Conservation (phyloP, 2,888 invertebrate genomes). For the Leptopilina myrica region DNA sequence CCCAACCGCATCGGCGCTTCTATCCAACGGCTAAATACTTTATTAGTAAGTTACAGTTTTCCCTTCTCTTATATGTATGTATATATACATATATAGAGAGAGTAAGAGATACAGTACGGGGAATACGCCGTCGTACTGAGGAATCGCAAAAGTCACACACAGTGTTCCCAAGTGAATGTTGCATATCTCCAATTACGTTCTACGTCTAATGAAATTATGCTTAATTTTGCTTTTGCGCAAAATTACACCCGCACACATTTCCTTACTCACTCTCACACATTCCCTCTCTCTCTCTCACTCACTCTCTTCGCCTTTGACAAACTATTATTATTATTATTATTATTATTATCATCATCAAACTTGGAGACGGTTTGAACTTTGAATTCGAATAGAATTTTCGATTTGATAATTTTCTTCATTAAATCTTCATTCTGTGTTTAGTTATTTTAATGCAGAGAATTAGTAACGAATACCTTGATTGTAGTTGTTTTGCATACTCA, state of each 20-base stretch:
- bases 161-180: slow-evolving; percentile 45
- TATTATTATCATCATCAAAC: not conserved
- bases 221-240: slow-evolving; percentile 31
- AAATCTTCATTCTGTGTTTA: too few relatives aligned
- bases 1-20: slow-evolving; percentile 59
- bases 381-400: not conserved
- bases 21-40: slow-evolving; percentile 70
- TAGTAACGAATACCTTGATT: not conserved
- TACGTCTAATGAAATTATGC: slow-evolving; percentile 32
- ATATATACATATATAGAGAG: too few relatives aligned
- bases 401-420: too few relatives aligned
- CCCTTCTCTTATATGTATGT: slow-evolving; percentile 44
- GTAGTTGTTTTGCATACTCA: not conserved
- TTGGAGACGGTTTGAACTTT: not conserved
- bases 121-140: slow-evolving; percentile 43
- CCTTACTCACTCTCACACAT: not conserved
- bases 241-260: not conserved
- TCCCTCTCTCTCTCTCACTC: not conserved
- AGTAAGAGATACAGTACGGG: slow-evolving; percentile 15
- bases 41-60: slow-evolving; percentile 71
- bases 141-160: slow-evolving; percentile 44
- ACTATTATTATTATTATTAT: too few relatives aligned
- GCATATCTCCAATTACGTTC: slow-evolving; percentile 31
- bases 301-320: slow-evolving; percentile 15
- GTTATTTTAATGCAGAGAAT: not conserved